Conservation (phyloP, 2,888 invertebrate genomes). For the Caenorhabditis drosophilae region DNA sequence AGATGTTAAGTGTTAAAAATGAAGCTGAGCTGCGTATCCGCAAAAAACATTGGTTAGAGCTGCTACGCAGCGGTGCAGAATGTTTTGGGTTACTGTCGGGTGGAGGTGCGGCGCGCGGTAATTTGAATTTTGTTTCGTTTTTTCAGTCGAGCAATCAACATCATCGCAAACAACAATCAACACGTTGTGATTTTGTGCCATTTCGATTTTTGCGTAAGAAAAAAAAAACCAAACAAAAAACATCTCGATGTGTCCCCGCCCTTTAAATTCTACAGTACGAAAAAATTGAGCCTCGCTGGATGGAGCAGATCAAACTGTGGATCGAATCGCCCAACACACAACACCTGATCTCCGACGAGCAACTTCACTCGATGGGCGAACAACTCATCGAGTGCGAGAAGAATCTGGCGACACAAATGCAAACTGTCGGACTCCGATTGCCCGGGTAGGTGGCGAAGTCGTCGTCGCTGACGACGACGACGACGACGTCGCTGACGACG, state of each 20-base stretch:
- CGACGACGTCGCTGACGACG: not conserved
- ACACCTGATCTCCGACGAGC: conserved; percentile 34
- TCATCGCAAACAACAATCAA: conserved; percentile 51
- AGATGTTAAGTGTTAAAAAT: too few relatives aligned
- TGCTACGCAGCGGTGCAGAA: too few relatives aligned
- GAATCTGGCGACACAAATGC: conserved; percentile 56
- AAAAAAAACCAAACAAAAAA: not conserved
- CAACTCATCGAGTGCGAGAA: conserved; percentile 59
- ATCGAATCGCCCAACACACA: conserved; percentile 49
- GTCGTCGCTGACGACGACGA: not conserved
- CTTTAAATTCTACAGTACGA: conserved; percentile 39
- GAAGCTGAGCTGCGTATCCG: too few relatives aligned
- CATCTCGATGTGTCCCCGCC: not conserved
- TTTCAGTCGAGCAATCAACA: conserved; percentile 37
- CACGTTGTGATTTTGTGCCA: conserved; percentile 54
- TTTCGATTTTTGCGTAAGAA: conserved; percentile 50
- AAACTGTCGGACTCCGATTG: conserved; percentile 54
- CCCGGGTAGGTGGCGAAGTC: conserved; percentile 41
- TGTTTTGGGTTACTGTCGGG: too few relatives aligned
- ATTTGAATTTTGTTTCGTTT: too few relatives aligned
- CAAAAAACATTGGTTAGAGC: too few relatives aligned
- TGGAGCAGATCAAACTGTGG: conserved; percentile 54
- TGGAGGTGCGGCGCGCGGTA: too few relatives aligned
- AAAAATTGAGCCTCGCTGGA: conserved; percentile 53
- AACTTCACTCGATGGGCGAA: conserved; percentile 54